Conservation (phyloP, 1,140 invertebrate species). For the Drosophila aff. region DNA sequence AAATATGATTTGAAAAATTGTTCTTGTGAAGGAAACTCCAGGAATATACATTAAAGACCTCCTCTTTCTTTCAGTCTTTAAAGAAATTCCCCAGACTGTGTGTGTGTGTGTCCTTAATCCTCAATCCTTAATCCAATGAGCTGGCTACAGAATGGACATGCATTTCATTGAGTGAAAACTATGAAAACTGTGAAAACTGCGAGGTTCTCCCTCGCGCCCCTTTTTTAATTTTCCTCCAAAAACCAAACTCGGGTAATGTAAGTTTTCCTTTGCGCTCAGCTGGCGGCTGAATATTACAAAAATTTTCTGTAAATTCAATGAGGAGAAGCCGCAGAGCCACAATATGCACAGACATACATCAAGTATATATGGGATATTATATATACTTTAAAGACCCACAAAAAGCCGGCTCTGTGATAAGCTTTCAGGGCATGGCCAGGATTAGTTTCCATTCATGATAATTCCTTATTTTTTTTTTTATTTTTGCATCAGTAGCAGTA, state of each 20-base stretch:
- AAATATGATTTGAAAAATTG: not conserved
- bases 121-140: not conserved
- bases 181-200: not conserved
- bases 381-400: slow-evolving; percentile 39
- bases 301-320: slow-evolving; percentile 40
- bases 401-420: slow-evolving; percentile 46
- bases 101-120: not conserved
- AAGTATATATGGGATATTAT: slow-evolving; percentile 2
- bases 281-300: slow-evolving; percentile 22
- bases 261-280: slow-evolving; percentile 22
- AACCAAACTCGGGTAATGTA: slow-evolving; percentile 18
- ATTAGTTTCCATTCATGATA: slow-evolving; percentile 53
- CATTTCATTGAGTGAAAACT: slow-evolving; percentile 7
- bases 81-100: not conserved
- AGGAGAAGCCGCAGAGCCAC: slow-evolving; percentile 15
- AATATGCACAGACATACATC: not conserved
- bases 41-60: not conserved
- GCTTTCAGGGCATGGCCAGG: slow-evolving; percentile 46
- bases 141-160: not conserved
- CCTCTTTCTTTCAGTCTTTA: not conserved
- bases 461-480: slow-evolving; percentile 21
- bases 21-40: not conserved
- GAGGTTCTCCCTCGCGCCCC: not conserved
- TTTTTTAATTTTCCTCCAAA: slow-evolving; percentile 24
- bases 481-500: too few species aligned